Conservation (phyloP, 2,797 vertebrate species). For the Cyprinodon diabolis region DNA sequence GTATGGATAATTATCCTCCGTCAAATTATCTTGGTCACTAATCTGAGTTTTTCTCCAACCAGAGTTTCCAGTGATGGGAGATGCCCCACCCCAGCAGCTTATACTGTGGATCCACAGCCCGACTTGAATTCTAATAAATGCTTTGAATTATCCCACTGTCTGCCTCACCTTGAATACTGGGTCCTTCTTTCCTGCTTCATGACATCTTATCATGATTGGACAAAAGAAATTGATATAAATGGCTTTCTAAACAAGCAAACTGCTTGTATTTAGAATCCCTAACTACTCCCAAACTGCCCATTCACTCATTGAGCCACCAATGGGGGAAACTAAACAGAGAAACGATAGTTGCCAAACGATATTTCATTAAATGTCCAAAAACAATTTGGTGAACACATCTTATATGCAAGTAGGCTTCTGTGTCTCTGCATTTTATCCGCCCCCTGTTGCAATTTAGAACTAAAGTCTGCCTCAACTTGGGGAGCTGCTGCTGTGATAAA, state of each 20-base stretch:
- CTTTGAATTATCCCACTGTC: no score
- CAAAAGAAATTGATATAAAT: background rate
- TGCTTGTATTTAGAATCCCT: background rate
- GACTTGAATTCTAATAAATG: no score
- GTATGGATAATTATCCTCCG: no score
- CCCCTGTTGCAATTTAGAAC: constrained; percentile 37
- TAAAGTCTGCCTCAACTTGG: constrained; percentile 35
- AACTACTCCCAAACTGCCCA: background rate
- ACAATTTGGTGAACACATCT: background rate
- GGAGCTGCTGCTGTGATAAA: constrained; percentile 67
- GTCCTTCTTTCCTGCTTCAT: no score
- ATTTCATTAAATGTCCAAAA: background rate
- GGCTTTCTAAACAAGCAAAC: background rate
- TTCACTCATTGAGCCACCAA: background rate
- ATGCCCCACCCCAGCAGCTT: no score
- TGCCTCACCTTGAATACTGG: no score
- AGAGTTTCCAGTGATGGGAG: no score
- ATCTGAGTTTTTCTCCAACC: no score
- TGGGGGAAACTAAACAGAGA: background rate
- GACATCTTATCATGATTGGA: background rate
- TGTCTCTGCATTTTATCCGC: constrained; percentile 47
- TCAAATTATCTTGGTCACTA: no score
- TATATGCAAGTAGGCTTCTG: background rate
- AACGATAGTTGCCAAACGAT: background rate
- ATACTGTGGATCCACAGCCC: no score